These are phyloP conservation scores for Patiria pectinifera DNA, from an alignment of 53 echinoderm and acorn worm genomes.

Conservation along the genomic window DNA sequence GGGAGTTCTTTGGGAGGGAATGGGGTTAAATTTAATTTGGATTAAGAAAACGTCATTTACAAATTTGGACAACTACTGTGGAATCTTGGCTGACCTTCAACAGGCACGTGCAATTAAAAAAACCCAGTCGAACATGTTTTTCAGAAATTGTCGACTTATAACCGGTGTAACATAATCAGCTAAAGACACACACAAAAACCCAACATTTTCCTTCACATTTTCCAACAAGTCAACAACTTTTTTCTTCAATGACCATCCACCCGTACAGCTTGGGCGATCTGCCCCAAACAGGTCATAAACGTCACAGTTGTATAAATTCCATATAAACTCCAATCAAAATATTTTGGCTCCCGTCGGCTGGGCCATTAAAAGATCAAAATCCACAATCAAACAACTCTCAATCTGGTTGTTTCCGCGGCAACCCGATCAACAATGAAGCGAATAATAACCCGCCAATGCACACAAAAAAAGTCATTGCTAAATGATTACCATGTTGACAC, in stretches of 20 bases:
- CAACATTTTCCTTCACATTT: background rate
- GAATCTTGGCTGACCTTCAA: too few species aligned
- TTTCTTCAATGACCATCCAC: background rate
- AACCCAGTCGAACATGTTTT: too few species aligned
- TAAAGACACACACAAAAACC: too few species aligned
- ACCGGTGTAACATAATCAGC: too few species aligned
- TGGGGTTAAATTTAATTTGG: too few species aligned
- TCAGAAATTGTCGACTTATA: too few species aligned
- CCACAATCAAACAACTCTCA: constrained; percentile 33
- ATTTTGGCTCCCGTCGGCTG: background rate
- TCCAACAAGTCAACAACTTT: too few species aligned
- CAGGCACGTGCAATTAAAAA: too few species aligned
- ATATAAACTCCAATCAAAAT: constrained; percentile 14
- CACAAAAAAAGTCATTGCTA: constrained; percentile 29
- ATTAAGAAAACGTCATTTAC: too few species aligned
- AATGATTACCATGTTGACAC: constrained; percentile 35
- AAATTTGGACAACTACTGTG: too few species aligned
- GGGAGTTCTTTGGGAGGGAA: too few species aligned
- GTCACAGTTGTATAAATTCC: background rate
- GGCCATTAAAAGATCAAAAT: constrained; percentile 23
- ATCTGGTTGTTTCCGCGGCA: background rate
- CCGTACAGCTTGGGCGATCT: too few species aligned
- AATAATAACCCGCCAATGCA: background rate
- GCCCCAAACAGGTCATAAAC: background rate
- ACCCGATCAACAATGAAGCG: background rate